phyloP scores from a whole-genome alignment of 2,888 invertebrate species.

The Teleiodes luculella region DNA sequence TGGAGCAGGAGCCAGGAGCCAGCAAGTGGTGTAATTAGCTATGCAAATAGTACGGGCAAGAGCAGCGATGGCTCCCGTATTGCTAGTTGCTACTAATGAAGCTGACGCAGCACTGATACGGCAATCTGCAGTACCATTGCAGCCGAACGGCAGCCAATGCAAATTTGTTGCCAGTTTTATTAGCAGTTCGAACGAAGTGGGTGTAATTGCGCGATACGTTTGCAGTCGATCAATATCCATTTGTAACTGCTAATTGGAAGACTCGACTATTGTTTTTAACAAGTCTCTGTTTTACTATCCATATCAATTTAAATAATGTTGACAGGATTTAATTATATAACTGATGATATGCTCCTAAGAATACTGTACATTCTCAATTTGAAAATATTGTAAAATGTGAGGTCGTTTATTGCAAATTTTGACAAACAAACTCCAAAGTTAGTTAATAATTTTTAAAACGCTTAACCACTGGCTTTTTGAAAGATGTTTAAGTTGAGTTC shows the following conservation, averaged over 20 bases:
- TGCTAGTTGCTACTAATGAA: conserved; percentile 33
- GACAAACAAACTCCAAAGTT: no score
- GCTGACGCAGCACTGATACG: conserved; percentile 14
- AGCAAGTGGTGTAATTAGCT: conserved; percentile 39
- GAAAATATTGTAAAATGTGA: no score
- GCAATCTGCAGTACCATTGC: conserved; percentile 4
- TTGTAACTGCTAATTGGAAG: not conserved
- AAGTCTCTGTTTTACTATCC: no score
- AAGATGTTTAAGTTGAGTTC: no score
- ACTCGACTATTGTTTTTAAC: not conserved
- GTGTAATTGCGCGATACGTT: not conserved
- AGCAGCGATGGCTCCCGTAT: conserved; percentile 31
- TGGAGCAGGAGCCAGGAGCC: conserved; percentile 11
- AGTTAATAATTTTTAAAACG: no score
- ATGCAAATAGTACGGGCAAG: conserved; percentile 32
- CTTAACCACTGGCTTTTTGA: no score
- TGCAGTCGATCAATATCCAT: not conserved
- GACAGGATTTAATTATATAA: not conserved
- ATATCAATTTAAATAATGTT: not conserved
- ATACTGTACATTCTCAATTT: no score
- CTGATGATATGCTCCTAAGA: no score
- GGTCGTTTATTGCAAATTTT: no score
- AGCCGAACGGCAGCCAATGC: not conserved
- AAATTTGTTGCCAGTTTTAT: not conserved
- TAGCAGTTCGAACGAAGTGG: not conserved